These are phyloP conservation scores for Torymus aiolomorphi DNA, from an alignment of 2,888 invertebrate species.

Conservation along the genomic window DNA sequence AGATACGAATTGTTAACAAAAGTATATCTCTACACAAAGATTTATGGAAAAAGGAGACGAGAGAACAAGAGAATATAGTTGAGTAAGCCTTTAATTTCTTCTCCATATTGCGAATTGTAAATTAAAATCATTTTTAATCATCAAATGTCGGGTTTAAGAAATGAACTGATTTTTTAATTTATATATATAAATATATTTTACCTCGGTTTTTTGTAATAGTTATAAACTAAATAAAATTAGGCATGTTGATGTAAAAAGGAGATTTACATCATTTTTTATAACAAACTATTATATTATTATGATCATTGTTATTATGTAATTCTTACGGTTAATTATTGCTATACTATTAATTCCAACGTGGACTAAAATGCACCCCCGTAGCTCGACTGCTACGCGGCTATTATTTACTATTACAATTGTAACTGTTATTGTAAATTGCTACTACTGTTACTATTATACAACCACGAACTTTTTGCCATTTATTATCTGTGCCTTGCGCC, in stretches of 20 bases:
- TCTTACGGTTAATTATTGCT: conserved; percentile 50
- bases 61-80: conserved; percentile 55
- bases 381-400: conserved; percentile 39
- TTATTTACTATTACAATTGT: conserved; percentile 55
- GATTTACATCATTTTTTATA: conserved; percentile 52
- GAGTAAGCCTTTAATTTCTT: conserved; percentile 49
- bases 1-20: conserved; percentile 30
- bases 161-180: conserved; percentile 57
- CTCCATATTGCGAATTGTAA: conserved; percentile 44
- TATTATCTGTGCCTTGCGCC: conserved; percentile 57
- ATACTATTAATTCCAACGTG: conserved; percentile 37
- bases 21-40: conserved; percentile 48
- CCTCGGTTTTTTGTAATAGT: conserved; percentile 51
- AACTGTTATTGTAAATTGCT: conserved; percentile 55
- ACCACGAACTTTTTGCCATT: conserved; percentile 42
- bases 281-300: conserved; percentile 49
- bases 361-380: conserved; percentile 43
- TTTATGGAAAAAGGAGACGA: conserved; percentile 55
- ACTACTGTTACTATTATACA: conserved; percentile 50
- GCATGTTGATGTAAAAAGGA: conserved; percentile 48
- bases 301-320: conserved; percentile 52
- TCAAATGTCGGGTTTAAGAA: conserved; percentile 44
- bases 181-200: conserved; percentile 54
- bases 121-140: conserved; percentile 46
- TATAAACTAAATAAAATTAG: conserved; percentile 48